Evolutionary conservation across 2,797 vertebrate species (phyloP), one percentile per base, ranked within the genome.

Genomic region (Brachymystax lenok): DNA sequence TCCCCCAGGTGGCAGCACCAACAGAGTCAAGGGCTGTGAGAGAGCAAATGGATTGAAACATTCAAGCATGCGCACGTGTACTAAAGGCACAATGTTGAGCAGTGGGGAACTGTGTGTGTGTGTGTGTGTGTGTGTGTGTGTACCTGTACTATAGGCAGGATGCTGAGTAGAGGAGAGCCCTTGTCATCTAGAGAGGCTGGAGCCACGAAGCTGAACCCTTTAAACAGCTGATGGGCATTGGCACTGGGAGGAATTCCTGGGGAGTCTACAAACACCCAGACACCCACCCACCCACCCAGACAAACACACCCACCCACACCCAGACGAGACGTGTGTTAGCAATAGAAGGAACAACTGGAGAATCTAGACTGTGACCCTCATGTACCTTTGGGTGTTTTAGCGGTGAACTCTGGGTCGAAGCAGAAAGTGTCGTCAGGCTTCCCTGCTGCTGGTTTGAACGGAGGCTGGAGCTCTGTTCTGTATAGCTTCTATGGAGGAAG

Each of bases 181-280:
- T 95, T 94, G 77, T 99, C 97, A 88, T 99, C 97, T 90, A 95
- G 92, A 27, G 96, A 91, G 79, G 94, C 92, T 5, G 97, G 95
- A 51, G 98, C 97, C 83, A 99, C 97, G 90, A 99, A 99, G 86
- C 98, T 99, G 92, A 99, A 99, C 84, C 98, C 98, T 95, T 98
- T 98, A 92, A 99, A 99, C 85, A 99, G 97, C 80, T 99, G 98
- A 92, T 99, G 98, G 74, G 97, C 97, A 0, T 99, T 99, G 27
- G 98, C 98, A 83, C 98, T 98, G 63, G 97, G 96, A n/a, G 98
- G 98, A 79, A 99, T 96, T 86, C 98, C 98, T 83, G 98, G 98
- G 85, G 98, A 99, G 93, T 99, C 98, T 99, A 80, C 28, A 21
- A 8, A 52, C 46, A 50, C 56, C 35, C 66, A 2, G 21, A 21